These are phyloP conservation scores for Arenaria interpres DNA, from an alignment of 2,113 vertebrate species.

Conservation along the genomic window DNA sequence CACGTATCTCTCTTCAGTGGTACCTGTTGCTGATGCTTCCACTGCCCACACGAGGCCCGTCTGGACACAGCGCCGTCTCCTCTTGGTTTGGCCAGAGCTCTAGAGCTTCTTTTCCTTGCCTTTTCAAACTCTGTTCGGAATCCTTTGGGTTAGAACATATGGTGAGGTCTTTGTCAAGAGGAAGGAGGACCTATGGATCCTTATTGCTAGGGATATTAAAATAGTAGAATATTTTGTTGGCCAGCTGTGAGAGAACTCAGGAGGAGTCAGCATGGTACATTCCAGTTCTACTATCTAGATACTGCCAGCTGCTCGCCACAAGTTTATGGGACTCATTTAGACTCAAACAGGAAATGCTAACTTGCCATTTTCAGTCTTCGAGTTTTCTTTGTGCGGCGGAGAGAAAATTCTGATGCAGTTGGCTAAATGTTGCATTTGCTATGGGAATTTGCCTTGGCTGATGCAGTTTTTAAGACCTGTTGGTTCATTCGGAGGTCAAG, in stretches of 20 bases:
- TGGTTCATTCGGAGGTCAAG: slow-evolving; percentile 75
- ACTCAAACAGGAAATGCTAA: neutral
- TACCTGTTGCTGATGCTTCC: neutral
- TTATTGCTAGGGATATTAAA: too few species aligned
- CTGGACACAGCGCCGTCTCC: neutral
- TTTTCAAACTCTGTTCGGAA: neutral
- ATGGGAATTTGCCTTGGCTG: slow-evolving; percentile 69
- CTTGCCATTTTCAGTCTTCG: neutral
- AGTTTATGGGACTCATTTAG: neutral
- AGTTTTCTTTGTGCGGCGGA: neutral
- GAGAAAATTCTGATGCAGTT: neutral
- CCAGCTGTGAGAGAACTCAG: neutral
- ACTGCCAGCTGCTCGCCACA: neutral
- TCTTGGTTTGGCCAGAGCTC: neutral
- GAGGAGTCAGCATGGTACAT: neutral
- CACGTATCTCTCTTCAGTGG: neutral
- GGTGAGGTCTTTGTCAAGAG: neutral
- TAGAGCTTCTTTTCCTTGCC: neutral
- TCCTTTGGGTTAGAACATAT: neutral
- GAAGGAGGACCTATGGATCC: neutral
- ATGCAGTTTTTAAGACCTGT: slow-evolving; percentile 75
- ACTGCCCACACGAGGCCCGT: neutral
- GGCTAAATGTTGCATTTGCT: slow-evolving; percentile 59
- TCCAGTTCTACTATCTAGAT: neutral
- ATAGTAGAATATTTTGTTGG: neutral